Conservation (phyloP, 2,888 invertebrate genomes). For the Uloborus plumipes region DNA sequence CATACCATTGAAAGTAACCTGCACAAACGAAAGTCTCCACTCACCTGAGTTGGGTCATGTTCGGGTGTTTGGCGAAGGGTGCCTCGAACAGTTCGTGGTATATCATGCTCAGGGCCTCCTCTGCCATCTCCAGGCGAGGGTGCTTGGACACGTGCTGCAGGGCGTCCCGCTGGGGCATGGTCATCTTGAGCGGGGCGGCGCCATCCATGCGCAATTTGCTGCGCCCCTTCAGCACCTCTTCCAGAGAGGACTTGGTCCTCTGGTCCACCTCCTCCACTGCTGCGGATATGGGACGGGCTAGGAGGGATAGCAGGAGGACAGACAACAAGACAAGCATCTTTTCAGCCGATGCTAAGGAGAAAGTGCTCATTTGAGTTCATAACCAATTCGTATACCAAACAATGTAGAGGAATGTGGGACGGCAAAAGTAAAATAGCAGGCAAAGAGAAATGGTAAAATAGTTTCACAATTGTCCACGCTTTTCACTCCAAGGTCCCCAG, state of each 20-base stretch:
- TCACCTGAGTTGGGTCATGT: slow-evolving; percentile 29
- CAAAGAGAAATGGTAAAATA: too few relatives aligned
- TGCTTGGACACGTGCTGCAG: slow-evolving; percentile 11
- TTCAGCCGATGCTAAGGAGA: too few relatives aligned
- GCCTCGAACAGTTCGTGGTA: slow-evolving; percentile 52
- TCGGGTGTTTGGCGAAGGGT: background rate
- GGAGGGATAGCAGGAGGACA: slow-evolving; percentile 1
- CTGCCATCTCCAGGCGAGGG: slow-evolving; percentile 27
- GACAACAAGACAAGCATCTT: background rate
- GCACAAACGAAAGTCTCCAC: background rate
- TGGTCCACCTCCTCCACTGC: slow-evolving; percentile 33
- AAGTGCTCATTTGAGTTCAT: too few relatives aligned
- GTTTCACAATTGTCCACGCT: too few relatives aligned
- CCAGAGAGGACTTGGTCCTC: slow-evolving; percentile 11
- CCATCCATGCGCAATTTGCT: slow-evolving; percentile 34
- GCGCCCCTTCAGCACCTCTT: slow-evolving; percentile 29
- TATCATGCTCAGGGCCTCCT: slow-evolving; percentile 40
- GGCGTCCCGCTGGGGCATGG: background rate
- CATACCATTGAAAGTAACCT: too few relatives aligned
- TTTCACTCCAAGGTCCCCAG: too few relatives aligned
- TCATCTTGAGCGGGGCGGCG: slow-evolving; percentile 21
- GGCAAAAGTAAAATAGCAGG: too few relatives aligned
- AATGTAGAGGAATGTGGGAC: too few relatives aligned
- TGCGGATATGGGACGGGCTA: background rate
- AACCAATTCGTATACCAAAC: too few relatives aligned